These are phyloP conservation scores for Brachymystax lenok DNA, from an alignment of 2,797 vertebrate genomes.

Conservation along the genomic window DNA sequence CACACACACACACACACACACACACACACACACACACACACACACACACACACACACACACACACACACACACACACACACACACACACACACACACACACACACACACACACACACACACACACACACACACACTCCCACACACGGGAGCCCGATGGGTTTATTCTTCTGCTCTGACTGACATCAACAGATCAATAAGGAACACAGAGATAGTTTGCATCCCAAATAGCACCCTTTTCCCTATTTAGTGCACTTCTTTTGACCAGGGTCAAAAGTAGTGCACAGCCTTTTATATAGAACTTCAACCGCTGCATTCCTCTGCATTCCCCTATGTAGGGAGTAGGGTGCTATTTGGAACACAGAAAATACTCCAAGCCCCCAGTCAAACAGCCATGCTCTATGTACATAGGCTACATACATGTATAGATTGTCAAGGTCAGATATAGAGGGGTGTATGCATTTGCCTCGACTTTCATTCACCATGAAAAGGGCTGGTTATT, in stretches of 20 bases:
- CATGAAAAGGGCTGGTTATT: neutral
- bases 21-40: no score
- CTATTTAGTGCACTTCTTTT: neutral
- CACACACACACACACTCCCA: neutral
- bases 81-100: neutral
- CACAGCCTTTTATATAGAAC: constrained; percentile 33
- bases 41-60: neutral
- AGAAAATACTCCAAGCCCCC: constrained; percentile 5
- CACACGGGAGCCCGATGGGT: constrained; percentile 27
- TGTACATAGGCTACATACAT: neutral
- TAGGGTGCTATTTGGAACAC: neutral
- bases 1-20: neutral
- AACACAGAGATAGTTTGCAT: constrained; percentile 23
- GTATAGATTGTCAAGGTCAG: constrained; percentile 52
- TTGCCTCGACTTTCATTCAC: constrained; percentile 20
- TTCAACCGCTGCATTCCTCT: constrained; percentile 45
- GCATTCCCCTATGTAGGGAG: neutral
- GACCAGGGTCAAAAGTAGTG: neutral
- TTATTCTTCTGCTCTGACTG: constrained; percentile 33
- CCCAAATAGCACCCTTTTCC: neutral
- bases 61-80: neutral
- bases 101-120: neutral
- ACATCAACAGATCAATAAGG: constrained; percentile 69
- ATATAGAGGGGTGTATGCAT: neutral
- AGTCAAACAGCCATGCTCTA: constrained; percentile 20